A percentile compares a stretch with the other conserved stretches of the same genome.
These are phyloP conservation scores for Styela clava DNA, from an alignment of 23 tunicate genomes.

Conservation along the genomic window DNA sequence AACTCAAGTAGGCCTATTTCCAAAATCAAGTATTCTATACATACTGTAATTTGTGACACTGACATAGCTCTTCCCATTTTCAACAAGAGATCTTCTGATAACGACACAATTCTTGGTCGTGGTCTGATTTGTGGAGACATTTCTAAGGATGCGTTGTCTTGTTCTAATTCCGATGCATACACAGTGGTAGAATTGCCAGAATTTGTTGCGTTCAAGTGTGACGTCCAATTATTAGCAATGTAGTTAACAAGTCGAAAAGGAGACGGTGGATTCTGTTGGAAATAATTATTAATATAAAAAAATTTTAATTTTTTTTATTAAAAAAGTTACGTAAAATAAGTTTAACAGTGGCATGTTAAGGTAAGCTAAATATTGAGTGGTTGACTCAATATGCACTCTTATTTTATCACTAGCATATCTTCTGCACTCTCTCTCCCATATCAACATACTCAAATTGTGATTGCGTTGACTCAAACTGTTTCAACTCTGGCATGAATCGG, in stretches of 20 bases:
- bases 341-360: too few relatives aligned
- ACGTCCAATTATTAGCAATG: slow-evolving; percentile 14
- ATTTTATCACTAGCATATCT: too few relatives aligned
- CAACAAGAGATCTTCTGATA: slow-evolving; percentile 69
- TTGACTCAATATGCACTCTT: too few relatives aligned
- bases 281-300: neutral
- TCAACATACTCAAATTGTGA: too few relatives aligned
- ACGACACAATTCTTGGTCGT: slow-evolving; percentile 68
- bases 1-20: too few relatives aligned
- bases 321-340: too few relatives aligned
- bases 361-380: too few relatives aligned
- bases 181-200: slow-evolving; percentile 29
- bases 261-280: slow-evolving; percentile 63
- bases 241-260: slow-evolving; percentile 49
- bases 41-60: slow-evolving; percentile 77
- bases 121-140: slow-evolving; percentile 56
- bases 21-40: too few relatives aligned
- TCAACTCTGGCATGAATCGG: too few relatives aligned
- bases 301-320: too few relatives aligned
- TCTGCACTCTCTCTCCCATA: too few relatives aligned
- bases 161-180: slow-evolving; percentile 38
- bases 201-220: slow-evolving; percentile 27
- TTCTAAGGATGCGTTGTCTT: slow-evolving; percentile 37
- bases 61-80: slow-evolving; percentile 70
- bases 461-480: too few relatives aligned